These are phyloP conservation scores for Trichogramma dendrolimi DNA, from an alignment of 2,888 invertebrate species.

Conservation along the genomic window DNA sequence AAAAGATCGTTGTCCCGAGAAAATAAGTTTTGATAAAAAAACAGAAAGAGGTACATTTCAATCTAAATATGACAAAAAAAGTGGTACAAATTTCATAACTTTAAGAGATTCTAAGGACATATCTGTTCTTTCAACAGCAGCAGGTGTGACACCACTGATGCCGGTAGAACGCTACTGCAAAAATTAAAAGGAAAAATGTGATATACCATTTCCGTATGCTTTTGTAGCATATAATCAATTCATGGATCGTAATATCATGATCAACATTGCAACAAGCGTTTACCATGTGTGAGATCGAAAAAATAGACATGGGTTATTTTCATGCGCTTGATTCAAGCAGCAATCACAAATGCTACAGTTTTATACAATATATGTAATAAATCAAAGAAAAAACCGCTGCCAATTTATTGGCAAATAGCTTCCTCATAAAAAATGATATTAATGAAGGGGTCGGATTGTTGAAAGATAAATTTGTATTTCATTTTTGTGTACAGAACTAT, in stretches of 20 bases:
- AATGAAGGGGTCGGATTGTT: no score
- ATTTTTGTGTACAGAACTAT: no score
- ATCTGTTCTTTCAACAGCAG: slow-evolving; percentile 16
- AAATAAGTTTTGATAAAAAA: neutral
- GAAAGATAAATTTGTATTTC: no score
- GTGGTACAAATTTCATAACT: slow-evolving; percentile 11
- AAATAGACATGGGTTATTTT: no score
- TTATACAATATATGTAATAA: no score
- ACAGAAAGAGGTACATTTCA: neutral
- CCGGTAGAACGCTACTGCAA: slow-evolving; percentile 9
- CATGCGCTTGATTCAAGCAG: no score
- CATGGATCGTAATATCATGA: slow-evolving; percentile 13
- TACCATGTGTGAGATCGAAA: no score
- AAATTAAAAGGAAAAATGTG: slow-evolving; percentile 3
- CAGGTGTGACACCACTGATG: slow-evolving; percentile 5
- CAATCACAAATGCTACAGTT: no score
- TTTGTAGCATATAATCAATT: slow-evolving; percentile 15
- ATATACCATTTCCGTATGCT: slow-evolving; percentile 9
- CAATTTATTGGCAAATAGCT: no score
- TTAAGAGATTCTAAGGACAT: slow-evolving; percentile 16
- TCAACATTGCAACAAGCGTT: slow-evolving; percentile 15
- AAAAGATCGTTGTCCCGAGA: neutral
- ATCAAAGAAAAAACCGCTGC: no score
- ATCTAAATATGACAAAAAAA: slow-evolving; percentile 10
- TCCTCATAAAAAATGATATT: no score